Conservation (phyloP, 2,888 invertebrate genomes). For the Lacanobia wlatinum region DNA sequence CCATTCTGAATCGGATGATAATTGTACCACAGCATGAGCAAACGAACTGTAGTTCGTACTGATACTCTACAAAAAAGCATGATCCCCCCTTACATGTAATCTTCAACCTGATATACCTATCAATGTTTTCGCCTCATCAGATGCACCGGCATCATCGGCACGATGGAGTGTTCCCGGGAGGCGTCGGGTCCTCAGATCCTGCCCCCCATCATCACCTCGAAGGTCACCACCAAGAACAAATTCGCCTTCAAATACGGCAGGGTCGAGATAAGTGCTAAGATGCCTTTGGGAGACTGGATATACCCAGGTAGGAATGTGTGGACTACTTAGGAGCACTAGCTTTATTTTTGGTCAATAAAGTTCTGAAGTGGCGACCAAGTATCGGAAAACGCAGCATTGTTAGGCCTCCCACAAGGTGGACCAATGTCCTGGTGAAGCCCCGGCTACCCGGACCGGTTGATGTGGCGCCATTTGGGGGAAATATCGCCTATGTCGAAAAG, state of each 20-base stretch:
- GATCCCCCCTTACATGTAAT: too few relatives aligned
- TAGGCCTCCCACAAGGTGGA: neutral
- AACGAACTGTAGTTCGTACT: too few relatives aligned
- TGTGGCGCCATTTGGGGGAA: neutral
- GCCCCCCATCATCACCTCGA: constrained; percentile 93
- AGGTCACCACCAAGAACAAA: constrained; percentile 91
- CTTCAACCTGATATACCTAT: neutral
- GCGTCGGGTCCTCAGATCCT: constrained; percentile 91
- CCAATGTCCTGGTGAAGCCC: neutral
- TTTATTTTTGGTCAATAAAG: too few relatives aligned
- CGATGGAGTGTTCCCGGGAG: constrained; percentile 84
- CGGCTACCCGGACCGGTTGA: neutral
- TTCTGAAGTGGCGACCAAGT: too few relatives aligned
- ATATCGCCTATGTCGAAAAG: too few relatives aligned
- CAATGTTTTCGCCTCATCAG: constrained; percentile 69
- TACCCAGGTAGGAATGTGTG: constrained; percentile 92
- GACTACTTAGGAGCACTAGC: too few relatives aligned
- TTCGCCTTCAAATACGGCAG: constrained; percentile 94
- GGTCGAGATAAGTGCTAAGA: constrained; percentile 93
- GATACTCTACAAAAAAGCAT: too few relatives aligned
- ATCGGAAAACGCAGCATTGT: neutral
- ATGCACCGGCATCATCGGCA: constrained; percentile 87
- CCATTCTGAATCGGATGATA: too few relatives aligned
- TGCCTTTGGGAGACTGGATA: constrained; percentile 95
- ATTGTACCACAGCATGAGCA: too few relatives aligned